Conservation (phyloP, 2,113 vertebrate species). For the Carettochelys insculpta region DNA sequence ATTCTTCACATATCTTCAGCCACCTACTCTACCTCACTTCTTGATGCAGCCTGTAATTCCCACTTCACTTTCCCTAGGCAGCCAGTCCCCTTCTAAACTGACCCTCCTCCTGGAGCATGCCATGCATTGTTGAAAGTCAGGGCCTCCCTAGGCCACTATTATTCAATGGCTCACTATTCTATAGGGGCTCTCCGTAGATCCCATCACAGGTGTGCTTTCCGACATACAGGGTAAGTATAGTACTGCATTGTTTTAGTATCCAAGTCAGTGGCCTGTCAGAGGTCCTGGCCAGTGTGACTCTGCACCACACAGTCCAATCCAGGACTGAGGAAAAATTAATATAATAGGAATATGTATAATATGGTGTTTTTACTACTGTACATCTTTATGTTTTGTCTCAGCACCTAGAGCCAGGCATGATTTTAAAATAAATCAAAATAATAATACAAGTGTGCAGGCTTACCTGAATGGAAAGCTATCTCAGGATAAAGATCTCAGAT, state of each 20-base stretch:
- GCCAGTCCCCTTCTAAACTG: not conserved
- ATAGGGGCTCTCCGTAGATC: not conserved
- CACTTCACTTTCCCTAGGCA: not conserved
- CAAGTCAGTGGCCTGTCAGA: not conserved
- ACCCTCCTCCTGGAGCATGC: not conserved
- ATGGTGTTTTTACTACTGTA: not conserved
- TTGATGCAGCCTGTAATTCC: not conserved
- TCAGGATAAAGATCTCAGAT: not conserved
- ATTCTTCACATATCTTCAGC: not conserved
- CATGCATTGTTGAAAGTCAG: not conserved
- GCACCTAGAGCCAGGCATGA: not conserved
- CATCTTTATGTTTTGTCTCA: not conserved
- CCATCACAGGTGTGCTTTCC: not conserved
- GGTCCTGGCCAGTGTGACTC: not conserved
- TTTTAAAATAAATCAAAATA: not conserved
- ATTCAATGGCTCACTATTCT: not conserved
- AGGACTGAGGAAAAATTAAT: not conserved
- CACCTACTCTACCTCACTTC: not conserved
- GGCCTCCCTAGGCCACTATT: not conserved
- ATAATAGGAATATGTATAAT: rapidly evolving
- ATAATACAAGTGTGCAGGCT: not conserved
- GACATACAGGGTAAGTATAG: not conserved
- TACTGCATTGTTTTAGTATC: not conserved
- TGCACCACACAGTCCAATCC: not conserved
- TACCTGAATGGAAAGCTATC: not conserved